A percentile compares a stretch with the other conserved stretches of the same genome.
These are phyloP conservation scores for Vicugna pacos DNA, from an alignment of 2,113 vertebrate genomes.

Conservation along the genomic window DNA sequence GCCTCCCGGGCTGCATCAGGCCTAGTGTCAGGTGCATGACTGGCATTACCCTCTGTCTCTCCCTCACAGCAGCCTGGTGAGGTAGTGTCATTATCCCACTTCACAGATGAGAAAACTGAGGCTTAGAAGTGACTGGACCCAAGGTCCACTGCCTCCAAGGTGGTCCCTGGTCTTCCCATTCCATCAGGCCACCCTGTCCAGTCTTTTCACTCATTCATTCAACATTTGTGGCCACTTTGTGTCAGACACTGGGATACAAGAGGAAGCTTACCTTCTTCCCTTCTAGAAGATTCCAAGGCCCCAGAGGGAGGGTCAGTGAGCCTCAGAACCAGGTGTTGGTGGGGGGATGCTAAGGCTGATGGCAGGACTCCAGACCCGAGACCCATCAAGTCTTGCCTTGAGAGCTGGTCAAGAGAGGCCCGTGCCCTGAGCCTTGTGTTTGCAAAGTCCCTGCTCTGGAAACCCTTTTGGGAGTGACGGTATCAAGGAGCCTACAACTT, in stretches of 20 bases:
- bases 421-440: not conserved
- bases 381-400: not conserved
- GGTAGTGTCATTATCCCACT: not conserved
- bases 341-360: rapidly evolving
- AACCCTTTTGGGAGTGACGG: not conserved
- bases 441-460: not conserved
- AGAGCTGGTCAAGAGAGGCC: no score
- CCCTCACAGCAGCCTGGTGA: not conserved
- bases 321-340: not conserved
- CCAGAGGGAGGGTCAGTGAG: not conserved
- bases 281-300: not conserved
- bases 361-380: not conserved
- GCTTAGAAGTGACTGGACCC: not conserved
- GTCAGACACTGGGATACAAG: not conserved
- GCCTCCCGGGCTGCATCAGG: not conserved
- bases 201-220: not conserved
- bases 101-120: constrained; percentile 2
- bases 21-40: not conserved
- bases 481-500: not conserved
- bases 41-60: not conserved
- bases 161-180: not conserved
- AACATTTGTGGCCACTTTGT: not conserved
- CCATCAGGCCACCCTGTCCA: not conserved
- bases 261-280: not conserved
- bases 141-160: not conserved